Conservation (phyloP, 1,140 invertebrate species). For the Nephotettix cincticeps region DNA sequence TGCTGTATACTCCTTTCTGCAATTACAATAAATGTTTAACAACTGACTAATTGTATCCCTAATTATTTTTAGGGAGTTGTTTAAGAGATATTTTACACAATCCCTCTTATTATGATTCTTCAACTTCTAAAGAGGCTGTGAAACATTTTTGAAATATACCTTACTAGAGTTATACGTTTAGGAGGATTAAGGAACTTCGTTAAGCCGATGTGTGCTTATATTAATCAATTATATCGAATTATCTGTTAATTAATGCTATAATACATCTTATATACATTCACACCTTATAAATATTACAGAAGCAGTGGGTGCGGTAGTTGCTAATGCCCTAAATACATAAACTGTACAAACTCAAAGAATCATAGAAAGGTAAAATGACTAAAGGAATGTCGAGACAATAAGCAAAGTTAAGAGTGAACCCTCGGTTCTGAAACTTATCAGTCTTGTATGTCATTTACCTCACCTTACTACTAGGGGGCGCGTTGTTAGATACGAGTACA, state of each 20-base stretch:
- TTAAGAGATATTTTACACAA: no score
- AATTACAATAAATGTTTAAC: no score
- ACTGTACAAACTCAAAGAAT: background rate
- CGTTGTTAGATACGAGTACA: slow-evolving; percentile 10
- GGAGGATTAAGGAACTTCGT: background rate
- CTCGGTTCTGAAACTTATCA: background rate
- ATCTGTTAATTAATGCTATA: background rate
- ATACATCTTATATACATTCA: background rate
- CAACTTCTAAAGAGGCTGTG: no score
- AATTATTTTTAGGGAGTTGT: no score
- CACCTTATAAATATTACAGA: background rate
- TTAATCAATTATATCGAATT: no score
- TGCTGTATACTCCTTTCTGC: no score
- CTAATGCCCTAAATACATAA: slow-evolving; percentile 7
- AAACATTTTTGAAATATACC: no score
- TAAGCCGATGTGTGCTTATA: background rate
- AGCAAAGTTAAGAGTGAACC: background rate
- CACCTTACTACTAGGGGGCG: background rate
- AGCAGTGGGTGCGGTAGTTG: background rate
- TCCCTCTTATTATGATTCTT: no score
- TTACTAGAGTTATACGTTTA: no score
- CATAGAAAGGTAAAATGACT: background rate
- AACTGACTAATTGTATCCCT: no score
- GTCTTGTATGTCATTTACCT: background rate
- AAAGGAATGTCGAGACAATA: background rate